Evolutionary conservation across 2,797 vertebrate species (phyloP).

Genomic region (Chaetodon trifasciatus): DNA sequence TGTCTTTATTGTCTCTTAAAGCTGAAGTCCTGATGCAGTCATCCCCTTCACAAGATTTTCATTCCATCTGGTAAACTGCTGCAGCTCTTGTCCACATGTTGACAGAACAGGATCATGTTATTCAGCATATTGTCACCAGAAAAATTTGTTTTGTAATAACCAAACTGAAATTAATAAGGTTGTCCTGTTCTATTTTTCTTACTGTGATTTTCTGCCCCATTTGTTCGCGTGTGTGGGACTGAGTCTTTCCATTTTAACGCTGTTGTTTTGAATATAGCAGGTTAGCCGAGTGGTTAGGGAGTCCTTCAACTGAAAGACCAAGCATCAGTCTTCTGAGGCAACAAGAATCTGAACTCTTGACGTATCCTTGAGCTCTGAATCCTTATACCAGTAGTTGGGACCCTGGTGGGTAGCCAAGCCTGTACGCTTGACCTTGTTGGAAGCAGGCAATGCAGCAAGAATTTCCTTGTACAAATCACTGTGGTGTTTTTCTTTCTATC

Average conservation of each 20-base stretch:
- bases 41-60: constrained; percentile 29
- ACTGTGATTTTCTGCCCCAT: not conserved
- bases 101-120: constrained; percentile 13
- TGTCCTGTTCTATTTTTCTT: not conserved
- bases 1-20: constrained; percentile 58
- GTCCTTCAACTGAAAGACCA: not conserved
- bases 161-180: constrained; percentile 4
- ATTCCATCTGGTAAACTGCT: constrained; percentile 28
- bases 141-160: constrained; percentile 1
- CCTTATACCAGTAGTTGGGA: not conserved
- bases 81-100: constrained; percentile 46
- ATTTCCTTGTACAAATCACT: constrained; percentile 19
- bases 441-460: not conserved
- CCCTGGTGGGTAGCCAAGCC: constrained; percentile 8
- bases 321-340: not conserved
- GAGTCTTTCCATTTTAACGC: constrained; percentile 9
- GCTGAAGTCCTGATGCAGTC: constrained; percentile 33
- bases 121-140: not conserved
- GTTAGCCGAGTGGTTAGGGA: constrained; percentile 1
- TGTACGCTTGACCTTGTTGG: constrained; percentile 11
- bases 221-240: constrained; percentile 3
- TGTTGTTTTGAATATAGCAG: constrained; percentile 11
- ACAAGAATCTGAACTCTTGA: constrained; percentile 4
- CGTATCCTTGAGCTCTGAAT: constrained; percentile 18
- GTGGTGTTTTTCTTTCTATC: constrained; percentile 11